phyloP scores from a whole-genome alignment of 2,113 vertebrate species.

The Orycteropus afer region DNA sequence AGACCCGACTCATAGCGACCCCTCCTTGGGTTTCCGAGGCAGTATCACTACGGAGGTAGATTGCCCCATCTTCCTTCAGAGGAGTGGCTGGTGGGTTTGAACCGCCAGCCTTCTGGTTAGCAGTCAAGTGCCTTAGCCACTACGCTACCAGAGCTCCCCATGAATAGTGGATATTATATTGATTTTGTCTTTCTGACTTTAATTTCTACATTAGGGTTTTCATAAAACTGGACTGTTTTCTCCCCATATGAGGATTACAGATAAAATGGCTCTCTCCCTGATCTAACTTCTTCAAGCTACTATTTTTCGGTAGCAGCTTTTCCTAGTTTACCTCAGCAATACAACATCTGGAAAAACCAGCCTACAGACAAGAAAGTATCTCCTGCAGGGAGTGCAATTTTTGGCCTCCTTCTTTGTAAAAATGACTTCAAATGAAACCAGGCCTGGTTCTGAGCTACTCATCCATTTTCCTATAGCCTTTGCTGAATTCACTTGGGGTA shows the following conservation, averaged over 20 bases:
- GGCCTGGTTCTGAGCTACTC: not conserved
- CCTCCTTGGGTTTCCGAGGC: too few relatives aligned
- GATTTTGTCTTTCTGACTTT: constrained; percentile 16
- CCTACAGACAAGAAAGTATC: not conserved
- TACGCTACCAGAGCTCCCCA: too few relatives aligned
- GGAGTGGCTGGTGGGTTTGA: too few relatives aligned
- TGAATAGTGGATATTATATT: not conserved
- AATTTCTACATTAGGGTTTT: not conserved
- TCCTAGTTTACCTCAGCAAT: not conserved
- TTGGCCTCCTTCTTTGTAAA: not conserved
- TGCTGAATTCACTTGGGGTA: constrained; percentile 10
- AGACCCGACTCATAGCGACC: too few relatives aligned
- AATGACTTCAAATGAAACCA: constrained; percentile 41
- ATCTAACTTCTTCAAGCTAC: not conserved
- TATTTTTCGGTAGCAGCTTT: not conserved
- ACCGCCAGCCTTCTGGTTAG: too few relatives aligned
- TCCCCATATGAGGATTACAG: not conserved
- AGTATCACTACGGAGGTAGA: too few relatives aligned
- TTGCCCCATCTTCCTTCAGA: too few relatives aligned
- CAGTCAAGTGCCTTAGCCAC: too few relatives aligned
- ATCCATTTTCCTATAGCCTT: not conserved
- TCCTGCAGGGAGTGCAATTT: not conserved
- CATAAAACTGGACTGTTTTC: not conserved
- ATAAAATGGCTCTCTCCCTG: not conserved
- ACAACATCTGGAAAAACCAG: not conserved